These are phyloP conservation scores for Cephus runcator DNA, from an alignment of 2,888 invertebrate species.

Conservation along the genomic window DNA sequence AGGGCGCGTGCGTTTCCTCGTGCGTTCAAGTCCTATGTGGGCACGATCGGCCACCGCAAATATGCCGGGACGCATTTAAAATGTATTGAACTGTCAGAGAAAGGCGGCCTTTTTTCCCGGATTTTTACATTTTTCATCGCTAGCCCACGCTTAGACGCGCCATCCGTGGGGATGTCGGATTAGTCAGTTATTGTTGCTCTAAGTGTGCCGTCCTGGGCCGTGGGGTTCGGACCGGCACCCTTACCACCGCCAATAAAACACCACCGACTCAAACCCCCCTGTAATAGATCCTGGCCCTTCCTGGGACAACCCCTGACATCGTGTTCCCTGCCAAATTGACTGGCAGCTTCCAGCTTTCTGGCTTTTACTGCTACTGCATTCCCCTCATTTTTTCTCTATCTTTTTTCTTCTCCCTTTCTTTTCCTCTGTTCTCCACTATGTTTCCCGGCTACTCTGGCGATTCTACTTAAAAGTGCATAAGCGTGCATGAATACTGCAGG, in stretches of 20 bases:
- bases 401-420: background rate
- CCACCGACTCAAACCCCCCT: background rate
- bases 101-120: conserved; percentile 48
- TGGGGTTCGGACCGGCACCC: conserved; percentile 12
- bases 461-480: background rate
- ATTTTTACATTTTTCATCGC: conserved; percentile 64
- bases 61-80: conserved; percentile 65
- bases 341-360: background rate
- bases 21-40: background rate
- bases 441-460: background rate
- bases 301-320: background rate
- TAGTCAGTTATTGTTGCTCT: conserved; percentile 56
- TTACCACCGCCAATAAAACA: conserved; percentile 10
- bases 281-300: conserved; percentile 9
- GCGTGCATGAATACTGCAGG: background rate
- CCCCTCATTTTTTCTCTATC: background rate
- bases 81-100: conserved; percentile 65
- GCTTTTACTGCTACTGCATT: background rate
- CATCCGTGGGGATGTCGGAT: conserved; percentile 43
- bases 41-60: conserved; percentile 45
- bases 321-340: conserved; percentile 10
- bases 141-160: conserved; percentile 23
- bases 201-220: conserved; percentile 37
- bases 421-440: background rate
- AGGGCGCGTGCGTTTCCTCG: conserved; percentile 14